These are phyloP conservation scores for Drosophila subpulchrella DNA, from an alignment of 1,140 invertebrate genomes.

Conservation along the genomic window DNA sequence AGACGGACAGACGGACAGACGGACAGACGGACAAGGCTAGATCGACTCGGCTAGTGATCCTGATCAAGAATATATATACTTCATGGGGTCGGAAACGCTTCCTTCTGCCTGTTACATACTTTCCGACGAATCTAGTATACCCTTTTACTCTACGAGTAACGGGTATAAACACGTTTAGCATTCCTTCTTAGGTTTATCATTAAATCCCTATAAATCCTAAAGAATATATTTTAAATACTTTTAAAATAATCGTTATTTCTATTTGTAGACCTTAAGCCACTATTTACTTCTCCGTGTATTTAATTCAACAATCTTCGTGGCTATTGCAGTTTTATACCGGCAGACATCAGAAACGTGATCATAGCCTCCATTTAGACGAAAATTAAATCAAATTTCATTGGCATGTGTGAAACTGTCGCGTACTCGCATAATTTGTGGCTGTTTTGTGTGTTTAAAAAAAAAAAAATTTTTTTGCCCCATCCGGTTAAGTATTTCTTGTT, in stretches of 20 bases:
- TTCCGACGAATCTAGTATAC: no score
- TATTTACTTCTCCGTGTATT: constrained; percentile 28
- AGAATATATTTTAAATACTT: not conserved
- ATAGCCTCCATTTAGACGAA: constrained; percentile 69
- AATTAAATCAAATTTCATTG: constrained; percentile 75
- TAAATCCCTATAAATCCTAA: not conserved
- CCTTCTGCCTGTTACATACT: no score
- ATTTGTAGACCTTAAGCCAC: not conserved
- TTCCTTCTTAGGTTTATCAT: no score
- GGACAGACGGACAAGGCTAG: no score
- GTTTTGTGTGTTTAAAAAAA: no score
- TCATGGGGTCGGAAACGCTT: no score
- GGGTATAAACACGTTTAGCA: no score
- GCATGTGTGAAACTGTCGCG: constrained; percentile 64
- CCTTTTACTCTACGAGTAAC: no score
- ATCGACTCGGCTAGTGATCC: no score
- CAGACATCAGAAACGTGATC: constrained; percentile 65
- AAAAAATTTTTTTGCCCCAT: no score
- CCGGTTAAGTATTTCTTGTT: constrained; percentile 38
- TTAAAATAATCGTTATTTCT: not conserved
- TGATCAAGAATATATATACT: no score
- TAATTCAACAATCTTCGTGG: not conserved
- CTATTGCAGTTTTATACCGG: constrained; percentile 44
- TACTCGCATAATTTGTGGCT: constrained; percentile 46
- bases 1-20: no score